phyloP scores from a whole-genome alignment of 1,140 invertebrate genomes.

The Venturia canescens region DNA sequence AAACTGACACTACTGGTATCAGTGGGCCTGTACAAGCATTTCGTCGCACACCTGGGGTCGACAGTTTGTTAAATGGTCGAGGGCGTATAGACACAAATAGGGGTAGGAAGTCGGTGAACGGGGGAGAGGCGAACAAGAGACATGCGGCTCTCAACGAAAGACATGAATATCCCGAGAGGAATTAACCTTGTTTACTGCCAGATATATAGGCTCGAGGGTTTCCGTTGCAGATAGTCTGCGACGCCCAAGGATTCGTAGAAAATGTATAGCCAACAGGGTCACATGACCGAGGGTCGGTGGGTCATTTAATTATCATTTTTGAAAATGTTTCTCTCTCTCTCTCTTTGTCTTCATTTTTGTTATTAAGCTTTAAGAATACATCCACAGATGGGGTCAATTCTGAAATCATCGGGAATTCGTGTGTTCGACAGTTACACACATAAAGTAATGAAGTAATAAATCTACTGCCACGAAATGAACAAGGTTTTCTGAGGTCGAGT shows the following conservation, averaged over 20 bases:
- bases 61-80: conserved; percentile 44
- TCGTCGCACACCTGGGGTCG: conserved; percentile 38
- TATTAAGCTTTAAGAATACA: too few relatives aligned
- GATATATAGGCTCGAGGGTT: conserved; percentile 52
- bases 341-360: background rate
- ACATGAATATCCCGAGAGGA: conserved; percentile 51
- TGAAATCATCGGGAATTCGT: too few relatives aligned
- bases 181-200: conserved; percentile 57
- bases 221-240: conserved; percentile 52
- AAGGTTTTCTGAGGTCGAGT: too few relatives aligned
- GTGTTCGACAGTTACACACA: too few relatives aligned
- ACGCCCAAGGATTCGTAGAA: conserved; percentile 13
- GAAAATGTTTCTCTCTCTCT: background rate
- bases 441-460: too few relatives aligned
- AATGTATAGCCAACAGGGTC: background rate
- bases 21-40: background rate
- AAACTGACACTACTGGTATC: conserved; percentile 13
- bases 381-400: too few relatives aligned
- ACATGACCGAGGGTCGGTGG: background rate
- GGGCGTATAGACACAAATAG: conserved; percentile 37
- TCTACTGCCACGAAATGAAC: too few relatives aligned
- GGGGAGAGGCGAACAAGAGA: background rate
- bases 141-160: conserved; percentile 36
- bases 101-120: too few relatives aligned
- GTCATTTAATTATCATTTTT: background rate